Evolutionary conservation across 2,797 vertebrate genomes (phyloP).

Genomic region (Lepilemur septentrionalis): DNA sequence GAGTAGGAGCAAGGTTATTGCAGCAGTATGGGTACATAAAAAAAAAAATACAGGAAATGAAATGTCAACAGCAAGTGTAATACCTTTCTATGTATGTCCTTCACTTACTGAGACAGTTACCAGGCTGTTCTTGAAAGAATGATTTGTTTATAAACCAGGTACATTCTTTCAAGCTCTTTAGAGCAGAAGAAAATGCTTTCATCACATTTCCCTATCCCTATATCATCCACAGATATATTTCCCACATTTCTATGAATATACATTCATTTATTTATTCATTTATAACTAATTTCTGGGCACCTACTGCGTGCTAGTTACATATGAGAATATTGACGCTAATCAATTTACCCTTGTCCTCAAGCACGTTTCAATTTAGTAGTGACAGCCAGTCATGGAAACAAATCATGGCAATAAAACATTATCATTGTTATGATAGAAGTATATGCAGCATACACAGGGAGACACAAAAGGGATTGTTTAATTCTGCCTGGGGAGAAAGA

Average conservation of each 20-base stretch:
- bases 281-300: background rate
- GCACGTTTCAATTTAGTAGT: background rate
- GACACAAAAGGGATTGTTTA: conserved; percentile 16
- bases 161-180: conserved; percentile 48
- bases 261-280: background rate
- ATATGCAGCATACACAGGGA: background rate
- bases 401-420: conserved; percentile 22
- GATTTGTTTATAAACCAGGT: conserved; percentile 56
- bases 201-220: background rate
- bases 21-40: conserved; percentile 28
- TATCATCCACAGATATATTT: background rate
- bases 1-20: background rate
- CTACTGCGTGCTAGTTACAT: conserved; percentile 4
- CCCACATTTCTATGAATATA: background rate
- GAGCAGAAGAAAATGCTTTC: background rate
- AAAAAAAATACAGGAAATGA: conserved; percentile 48
- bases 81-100: conserved; percentile 42
- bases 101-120: conserved; percentile 64
- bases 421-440: conserved; percentile 1
- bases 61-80: conserved; percentile 53
- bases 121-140: conserved; percentile 47
- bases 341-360: background rate
- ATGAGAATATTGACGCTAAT: background rate
- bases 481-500: conserved; percentile 35
- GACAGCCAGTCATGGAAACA: background rate